Percentiles rank a stretch among this genome's conserved stretches.
Evolutionary conservation across 2,797 vertebrate genomes (phyloP).

Genomic region (Lagocephalus sceleratus): DNA sequence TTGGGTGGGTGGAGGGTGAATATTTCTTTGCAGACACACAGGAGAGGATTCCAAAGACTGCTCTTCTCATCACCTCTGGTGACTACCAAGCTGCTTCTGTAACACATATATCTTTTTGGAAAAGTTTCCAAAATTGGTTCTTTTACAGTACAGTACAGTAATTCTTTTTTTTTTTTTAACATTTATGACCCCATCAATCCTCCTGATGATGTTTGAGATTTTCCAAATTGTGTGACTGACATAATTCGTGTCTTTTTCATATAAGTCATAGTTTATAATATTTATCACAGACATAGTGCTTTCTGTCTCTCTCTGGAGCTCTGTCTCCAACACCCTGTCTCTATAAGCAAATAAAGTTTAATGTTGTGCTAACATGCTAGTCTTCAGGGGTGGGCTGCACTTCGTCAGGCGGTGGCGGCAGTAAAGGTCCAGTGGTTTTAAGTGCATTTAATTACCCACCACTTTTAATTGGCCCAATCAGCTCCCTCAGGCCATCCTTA

Average conservation of each 20-base stretch:
- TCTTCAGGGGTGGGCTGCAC: constrained; percentile 73
- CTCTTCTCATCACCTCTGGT: constrained; percentile 91
- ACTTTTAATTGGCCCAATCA: constrained; percentile 59
- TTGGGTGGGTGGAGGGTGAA: constrained; percentile 72
- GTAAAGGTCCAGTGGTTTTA: constrained; percentile 52
- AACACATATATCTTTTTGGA: neutral
- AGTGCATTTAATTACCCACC: constrained; percentile 73
- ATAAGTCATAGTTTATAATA: too few relatives aligned
- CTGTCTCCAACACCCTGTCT: constrained; percentile 17
- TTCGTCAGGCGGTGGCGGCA: constrained; percentile 70
- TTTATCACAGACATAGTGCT: neutral
- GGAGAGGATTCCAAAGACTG: constrained; percentile 86
- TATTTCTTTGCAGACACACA: constrained; percentile 79
- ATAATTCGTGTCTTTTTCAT: too few relatives aligned
- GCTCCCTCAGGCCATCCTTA: constrained; percentile 42
- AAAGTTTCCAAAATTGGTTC: neutral
- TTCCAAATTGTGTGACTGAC: too few relatives aligned
- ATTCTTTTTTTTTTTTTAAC: neutral
- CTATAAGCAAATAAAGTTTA: constrained; percentile 77
- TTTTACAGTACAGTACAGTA: neutral
- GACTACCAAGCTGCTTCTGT: constrained; percentile 74
- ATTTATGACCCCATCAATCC: too few relatives aligned
- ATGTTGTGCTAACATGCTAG: constrained; percentile 80
- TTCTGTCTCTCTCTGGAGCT: neutral
- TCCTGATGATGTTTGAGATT: too few relatives aligned